Evolutionary conservation across 2,888 invertebrate genomes (phyloP), one percentile per base, ranked within the genome.

Genomic region (Xestia xanthographa): DNA sequence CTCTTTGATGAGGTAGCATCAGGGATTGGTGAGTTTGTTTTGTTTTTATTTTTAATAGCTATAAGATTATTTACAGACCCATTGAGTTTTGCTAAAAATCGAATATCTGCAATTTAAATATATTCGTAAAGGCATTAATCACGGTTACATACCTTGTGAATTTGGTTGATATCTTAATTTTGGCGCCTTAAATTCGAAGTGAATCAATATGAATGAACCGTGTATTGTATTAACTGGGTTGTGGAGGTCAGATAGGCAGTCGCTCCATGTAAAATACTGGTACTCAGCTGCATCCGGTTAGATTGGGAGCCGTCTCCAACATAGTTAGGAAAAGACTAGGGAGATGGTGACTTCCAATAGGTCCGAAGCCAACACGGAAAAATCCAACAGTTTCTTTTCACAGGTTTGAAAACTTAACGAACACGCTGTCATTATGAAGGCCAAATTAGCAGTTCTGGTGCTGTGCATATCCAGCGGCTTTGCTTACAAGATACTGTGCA

Each of bases 401-500:
- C 38, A 80, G 78, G 8, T 48, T 5, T 29, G 1, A 26, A 53
- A 34, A 12, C 17, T 45, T 22, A 26, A 58, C 50, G 26, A 0
- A 48, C 1, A 14, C 5, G 17, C 50, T 2, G 6, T 8, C 29
- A 82, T 9, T 43, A 87, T 87, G 88, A 80, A 77, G 77, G 12
- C n/a, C 5, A 38, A 29, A 17, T 11, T 79, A n/a, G 41, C 84
- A 14, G 22, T 87, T 17, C 41, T 91, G 0, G 17, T 89, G 29
- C 65, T 69, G 14, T 56, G 82, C 17, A 17, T 91, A 22, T 68
- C 86, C 0, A 72, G 83, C 5, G 66, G 83, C 48, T 72, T 87
- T 5, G 87, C 87, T 0, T 91, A 94, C 88, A 90, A 91, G 77
- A 91, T 95, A 26, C 89, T 95, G 14, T 91, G 91, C 67, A 66